Evolutionary conservation across 2,797 vertebrate genomes (phyloP).

Genomic region (Arctocebus calabarensis): DNA sequence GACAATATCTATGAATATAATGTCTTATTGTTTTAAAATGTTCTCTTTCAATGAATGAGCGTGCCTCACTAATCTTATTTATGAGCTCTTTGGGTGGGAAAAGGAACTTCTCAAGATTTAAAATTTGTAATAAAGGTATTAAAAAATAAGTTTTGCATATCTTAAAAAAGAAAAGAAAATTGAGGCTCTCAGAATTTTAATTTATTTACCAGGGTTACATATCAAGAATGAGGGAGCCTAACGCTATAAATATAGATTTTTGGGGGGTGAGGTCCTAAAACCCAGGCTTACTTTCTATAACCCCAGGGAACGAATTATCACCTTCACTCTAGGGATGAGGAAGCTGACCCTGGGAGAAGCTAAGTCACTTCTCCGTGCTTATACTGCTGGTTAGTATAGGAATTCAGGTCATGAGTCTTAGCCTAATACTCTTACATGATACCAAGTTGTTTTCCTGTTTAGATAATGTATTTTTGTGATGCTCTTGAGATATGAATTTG

Average conservation of each 20-base stretch:
- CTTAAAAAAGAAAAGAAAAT: not conserved
- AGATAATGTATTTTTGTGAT: constrained; percentile 41
- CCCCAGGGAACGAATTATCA: not conserved
- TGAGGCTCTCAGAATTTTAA: constrained; percentile 13
- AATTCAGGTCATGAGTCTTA: not conserved
- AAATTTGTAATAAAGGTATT: constrained; percentile 2
- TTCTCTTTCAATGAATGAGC: constrained; percentile 4
- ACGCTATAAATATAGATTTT: not conserved
- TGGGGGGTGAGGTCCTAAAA: not conserved
- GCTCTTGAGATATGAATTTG: not conserved
- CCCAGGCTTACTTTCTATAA: not conserved
- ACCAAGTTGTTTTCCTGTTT: not conserved
- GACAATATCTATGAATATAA: not conserved
- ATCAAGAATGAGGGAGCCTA: not conserved
- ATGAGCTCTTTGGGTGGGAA: not conserved
- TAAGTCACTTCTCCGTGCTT: not conserved
- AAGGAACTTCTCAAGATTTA: not conserved
- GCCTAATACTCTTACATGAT: not conserved
- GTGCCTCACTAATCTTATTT: not conserved
- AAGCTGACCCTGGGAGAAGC: not conserved
- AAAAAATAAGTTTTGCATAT: not conserved
- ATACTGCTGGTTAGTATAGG: not conserved
- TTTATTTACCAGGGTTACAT: not conserved
- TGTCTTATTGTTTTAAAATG: constrained; percentile 25
- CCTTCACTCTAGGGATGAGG: not conserved